Evolutionary conservation across 2,797 vertebrate species (phyloP), one percentile per base, ranked within the genome.

Genomic region (Tauraco hartlaubi): DNA sequence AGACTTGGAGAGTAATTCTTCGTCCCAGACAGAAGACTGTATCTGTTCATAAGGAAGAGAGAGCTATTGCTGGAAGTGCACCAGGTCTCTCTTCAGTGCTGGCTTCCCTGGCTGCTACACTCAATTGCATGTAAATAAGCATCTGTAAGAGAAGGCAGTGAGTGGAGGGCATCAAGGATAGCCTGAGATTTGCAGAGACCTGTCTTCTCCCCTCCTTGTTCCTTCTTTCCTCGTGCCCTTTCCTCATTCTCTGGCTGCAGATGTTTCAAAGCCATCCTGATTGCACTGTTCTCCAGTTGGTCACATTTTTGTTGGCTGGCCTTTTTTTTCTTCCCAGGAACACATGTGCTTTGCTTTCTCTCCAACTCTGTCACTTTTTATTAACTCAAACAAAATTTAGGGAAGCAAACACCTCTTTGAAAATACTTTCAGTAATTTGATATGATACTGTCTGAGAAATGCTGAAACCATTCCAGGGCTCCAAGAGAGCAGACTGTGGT

Each of bases 361-460:
- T 93, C 93, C 96, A 96, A n/a, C n/a, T 95, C 92, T 85, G 89
- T 83, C 89, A 39, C 76, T 88, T 97, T 73, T 87, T 94, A 89
- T 93, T 91, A 91, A 88, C 56, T 75, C 67, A 62, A 88, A 63
- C 89, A 88, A 79, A 94, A 91, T 44, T 48, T 84, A 33, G 64
- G 93, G 73, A 84, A 84, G 67, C 75, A 74, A 88, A 74, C 77
- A 74, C 77, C 83, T 90, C 83, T 95, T 91, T 87, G 95, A 88
- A 95, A 94, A 92, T 78, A 39, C 62, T 91, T 90, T 10, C 31
- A 55, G 96, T 93, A 93, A 93, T 80, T 81, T 39, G 91, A 94
- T 91, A 83, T 84, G 95, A 95, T 71, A 77, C 86, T 68, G 94
- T 96, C 96, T 97, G 95, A 85, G 95, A 96, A 96, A 72, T 13